Conservation (phyloP, 2,797 vertebrate genomes). For the Corythornis leucogaster region DNA sequence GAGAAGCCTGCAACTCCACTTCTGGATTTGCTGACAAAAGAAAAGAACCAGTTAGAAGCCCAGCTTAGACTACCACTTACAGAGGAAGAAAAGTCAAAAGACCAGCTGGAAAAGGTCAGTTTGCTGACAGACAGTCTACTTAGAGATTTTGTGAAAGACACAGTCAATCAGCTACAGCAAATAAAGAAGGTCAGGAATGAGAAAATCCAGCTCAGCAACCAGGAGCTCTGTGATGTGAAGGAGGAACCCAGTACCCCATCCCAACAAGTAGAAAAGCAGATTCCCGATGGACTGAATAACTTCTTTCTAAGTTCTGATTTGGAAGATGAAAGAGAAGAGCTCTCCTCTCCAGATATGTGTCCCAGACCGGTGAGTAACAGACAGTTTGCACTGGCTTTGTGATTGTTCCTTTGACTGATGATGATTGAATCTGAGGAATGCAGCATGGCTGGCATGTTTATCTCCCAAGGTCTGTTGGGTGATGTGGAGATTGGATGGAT, state of each 20-base stretch:
- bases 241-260: not conserved
- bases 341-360: slow-evolving; percentile 91
- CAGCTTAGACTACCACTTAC: slow-evolving; percentile 65
- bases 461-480: not conserved
- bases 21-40: slow-evolving; percentile 80
- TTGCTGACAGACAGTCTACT: slow-evolving; percentile 88
- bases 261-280: slow-evolving; percentile 58
- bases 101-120: slow-evolving; percentile 73
- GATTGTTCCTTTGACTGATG: not conserved
- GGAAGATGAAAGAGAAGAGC: slow-evolving; percentile 83
- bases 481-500: not conserved
- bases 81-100: slow-evolving; percentile 68
- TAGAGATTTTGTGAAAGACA: slow-evolving; percentile 86
- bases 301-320: slow-evolving; percentile 84
- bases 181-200: slow-evolving; percentile 88
- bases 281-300: slow-evolving; percentile 75
- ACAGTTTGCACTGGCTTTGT: not conserved
- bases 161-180: slow-evolving; percentile 86
- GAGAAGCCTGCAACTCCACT: slow-evolving; percentile 77
- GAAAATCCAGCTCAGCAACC: slow-evolving; percentile 86
- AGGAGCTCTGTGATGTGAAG: slow-evolving; percentile 70
- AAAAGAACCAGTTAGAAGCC: slow-evolving; percentile 77
- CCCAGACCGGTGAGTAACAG: slow-evolving; percentile 88
- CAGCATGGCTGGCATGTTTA: not conserved
- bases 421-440: not conserved